These are phyloP conservation scores for Urocolius indicus DNA, from an alignment of 2,113 vertebrate species.

Conservation along the genomic window DNA sequence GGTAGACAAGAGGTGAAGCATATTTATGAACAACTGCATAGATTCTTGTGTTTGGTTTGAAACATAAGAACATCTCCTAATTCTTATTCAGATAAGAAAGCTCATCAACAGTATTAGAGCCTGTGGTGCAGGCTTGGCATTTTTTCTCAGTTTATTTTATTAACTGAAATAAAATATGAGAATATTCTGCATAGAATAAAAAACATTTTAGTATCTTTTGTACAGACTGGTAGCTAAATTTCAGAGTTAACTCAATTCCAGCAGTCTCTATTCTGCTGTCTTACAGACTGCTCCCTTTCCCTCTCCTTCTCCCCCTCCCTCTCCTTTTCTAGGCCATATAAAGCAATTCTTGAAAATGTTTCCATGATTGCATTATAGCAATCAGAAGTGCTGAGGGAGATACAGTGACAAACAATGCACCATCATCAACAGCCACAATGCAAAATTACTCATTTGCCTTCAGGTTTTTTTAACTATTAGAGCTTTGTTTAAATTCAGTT, in stretches of 20 bases:
- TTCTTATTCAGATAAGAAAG: not conserved
- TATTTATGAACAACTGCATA: not conserved
- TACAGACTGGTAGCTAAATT: not conserved
- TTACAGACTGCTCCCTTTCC: not conserved
- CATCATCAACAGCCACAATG: not conserved
- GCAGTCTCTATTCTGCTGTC: not conserved
- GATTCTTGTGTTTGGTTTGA: not conserved
- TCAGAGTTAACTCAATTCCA: not conserved
- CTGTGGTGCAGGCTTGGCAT: not conserved
- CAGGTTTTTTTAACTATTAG: not conserved
- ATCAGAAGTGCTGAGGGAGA: not conserved
- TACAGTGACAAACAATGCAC: not conserved
- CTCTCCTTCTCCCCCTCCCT: not conserved
- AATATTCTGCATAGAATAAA: not conserved
- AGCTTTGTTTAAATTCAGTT: conserved; percentile 2
- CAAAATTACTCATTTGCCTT: not conserved
- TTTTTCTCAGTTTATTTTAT: not conserved
- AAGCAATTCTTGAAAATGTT: not conserved
- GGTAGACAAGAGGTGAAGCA: not conserved
- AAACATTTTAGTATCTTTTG: not conserved
- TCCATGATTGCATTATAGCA: not conserved
- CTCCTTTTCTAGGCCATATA: not conserved
- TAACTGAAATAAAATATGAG: not conserved
- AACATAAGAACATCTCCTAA: not conserved
- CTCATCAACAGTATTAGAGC: not conserved